Conservation (phyloP, 2,888 invertebrate species). For the Apotomis capreana region DNA sequence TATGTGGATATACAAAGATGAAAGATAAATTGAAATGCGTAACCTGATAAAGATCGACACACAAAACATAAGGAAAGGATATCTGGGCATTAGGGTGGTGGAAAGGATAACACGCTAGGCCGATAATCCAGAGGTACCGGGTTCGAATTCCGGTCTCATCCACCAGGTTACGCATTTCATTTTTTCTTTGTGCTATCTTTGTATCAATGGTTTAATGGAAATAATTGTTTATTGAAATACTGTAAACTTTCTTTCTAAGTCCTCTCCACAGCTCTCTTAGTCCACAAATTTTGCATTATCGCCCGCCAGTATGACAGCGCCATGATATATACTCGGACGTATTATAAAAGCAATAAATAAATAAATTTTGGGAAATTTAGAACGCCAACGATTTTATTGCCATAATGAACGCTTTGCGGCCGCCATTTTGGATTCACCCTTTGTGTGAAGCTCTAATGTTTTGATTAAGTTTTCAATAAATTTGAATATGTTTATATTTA, state of each 20-base stretch:
- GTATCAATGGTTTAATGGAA: too few relatives aligned
- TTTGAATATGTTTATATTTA: not conserved
- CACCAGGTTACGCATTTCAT: too few relatives aligned
- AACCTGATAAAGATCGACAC: too few relatives aligned
- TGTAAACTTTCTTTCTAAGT: not conserved
- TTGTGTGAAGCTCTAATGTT: conserved; percentile 48
- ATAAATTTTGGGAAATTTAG: conserved; percentile 81
- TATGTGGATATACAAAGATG: too few relatives aligned
- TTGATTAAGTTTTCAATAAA: conserved; percentile 35
- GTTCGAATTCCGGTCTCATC: too few relatives aligned
- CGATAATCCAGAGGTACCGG: too few relatives aligned
- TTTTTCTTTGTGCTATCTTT: too few relatives aligned
- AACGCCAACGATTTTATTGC: conserved; percentile 75
- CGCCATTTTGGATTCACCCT: conserved; percentile 61
- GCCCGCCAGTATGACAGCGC: conserved; percentile 77
- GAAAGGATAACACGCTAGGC: too few relatives aligned
- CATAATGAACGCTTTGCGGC: conserved; percentile 62
- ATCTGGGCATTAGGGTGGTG: too few relatives aligned
- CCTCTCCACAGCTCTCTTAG: conserved; percentile 57
- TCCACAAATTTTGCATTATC: conserved; percentile 81
- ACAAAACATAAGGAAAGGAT: too few relatives aligned
- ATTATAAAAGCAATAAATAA: conserved; percentile 83
- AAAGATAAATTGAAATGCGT: too few relatives aligned
- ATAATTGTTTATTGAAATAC: not conserved
- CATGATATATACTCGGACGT: conserved; percentile 81